phyloP scores from a whole-genome alignment of 2,797 vertebrate species.

The Eurystomus glaucurus region DNA sequence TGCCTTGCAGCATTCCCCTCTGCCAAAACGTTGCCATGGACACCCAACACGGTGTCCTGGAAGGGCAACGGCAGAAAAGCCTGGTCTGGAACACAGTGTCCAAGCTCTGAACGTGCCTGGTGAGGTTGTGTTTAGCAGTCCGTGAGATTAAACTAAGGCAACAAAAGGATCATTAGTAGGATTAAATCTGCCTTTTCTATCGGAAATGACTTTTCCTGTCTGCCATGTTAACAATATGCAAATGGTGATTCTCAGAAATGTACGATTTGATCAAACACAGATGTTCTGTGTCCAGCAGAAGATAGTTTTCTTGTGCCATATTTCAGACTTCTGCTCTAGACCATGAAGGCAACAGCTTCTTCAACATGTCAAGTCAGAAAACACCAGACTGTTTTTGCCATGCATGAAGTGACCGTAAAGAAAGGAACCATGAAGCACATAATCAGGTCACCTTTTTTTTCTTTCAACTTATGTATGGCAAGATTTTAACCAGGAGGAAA shows the following conservation, averaged over 20 bases:
- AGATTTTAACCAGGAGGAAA: not conserved
- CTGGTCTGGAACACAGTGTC: not conserved
- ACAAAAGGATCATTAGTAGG: not conserved
- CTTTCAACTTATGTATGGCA: not conserved
- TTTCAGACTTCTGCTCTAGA: not conserved
- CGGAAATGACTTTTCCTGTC: not conserved
- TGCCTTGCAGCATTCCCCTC: not conserved
- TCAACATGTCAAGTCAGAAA: not conserved
- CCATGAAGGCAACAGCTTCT: not conserved
- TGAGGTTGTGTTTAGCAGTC: not conserved
- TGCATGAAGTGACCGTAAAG: not conserved
- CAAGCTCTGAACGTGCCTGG: not conserved
- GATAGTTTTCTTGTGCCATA: not conserved
- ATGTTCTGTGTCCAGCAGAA: not conserved
- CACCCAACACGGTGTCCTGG: not conserved
- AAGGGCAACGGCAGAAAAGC: not conserved
- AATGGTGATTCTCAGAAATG: not conserved
- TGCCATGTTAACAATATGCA: not conserved
- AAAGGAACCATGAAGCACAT: not conserved
- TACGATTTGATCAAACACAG: not conserved
- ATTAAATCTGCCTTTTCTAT: not conserved
- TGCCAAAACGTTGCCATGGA: not conserved
- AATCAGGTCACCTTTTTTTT: not conserved
- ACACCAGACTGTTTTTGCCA: not conserved
- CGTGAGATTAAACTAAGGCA: not conserved